phyloP scores from a whole-genome alignment of 2,888 invertebrate genomes.

The Adelognathus sp. region DNA sequence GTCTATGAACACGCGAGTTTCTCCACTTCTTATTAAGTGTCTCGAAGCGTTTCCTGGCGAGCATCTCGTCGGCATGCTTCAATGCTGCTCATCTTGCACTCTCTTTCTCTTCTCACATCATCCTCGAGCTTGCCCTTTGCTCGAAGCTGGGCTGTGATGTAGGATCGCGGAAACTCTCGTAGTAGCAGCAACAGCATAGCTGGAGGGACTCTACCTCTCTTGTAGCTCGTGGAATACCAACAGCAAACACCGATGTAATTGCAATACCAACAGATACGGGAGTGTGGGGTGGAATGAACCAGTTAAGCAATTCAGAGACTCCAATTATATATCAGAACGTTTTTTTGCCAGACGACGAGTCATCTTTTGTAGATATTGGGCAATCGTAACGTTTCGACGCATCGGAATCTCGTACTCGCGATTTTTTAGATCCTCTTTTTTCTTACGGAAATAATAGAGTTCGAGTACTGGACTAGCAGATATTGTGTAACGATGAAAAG shows the following conservation, averaged over 20 bases:
- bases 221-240: conserved; percentile 1
- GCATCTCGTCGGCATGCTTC: conserved; percentile 4
- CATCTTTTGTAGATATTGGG: too few relatives aligned
- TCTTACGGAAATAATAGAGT: too few relatives aligned
- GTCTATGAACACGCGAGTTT: conserved; percentile 36
- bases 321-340: too few relatives aligned
- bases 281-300: too few relatives aligned
- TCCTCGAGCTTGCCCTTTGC: neutral
- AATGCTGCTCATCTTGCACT: neutral
- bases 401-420: too few relatives aligned
- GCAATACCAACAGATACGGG: too few relatives aligned
- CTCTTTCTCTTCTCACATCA: neutral
- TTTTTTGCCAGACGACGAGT: too few relatives aligned
- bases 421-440: too few relatives aligned
- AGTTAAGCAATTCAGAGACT: too few relatives aligned
- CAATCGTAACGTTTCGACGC: too few relatives aligned
- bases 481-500: too few relatives aligned
- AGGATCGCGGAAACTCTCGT: neutral
- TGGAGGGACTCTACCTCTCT: neutral
- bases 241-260: conserved; percentile 37
- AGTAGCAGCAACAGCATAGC: neutral
- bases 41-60: conserved; percentile 9
- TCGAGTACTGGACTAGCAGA: too few relatives aligned
- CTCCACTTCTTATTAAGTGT: conserved; percentile 24
- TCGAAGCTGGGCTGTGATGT: neutral